Percentiles rank a stretch among this genome's conserved stretches.
Evolutionary conservation across 2,797 vertebrate species (phyloP).

Genomic region (Enteromius anoplus): DNA sequence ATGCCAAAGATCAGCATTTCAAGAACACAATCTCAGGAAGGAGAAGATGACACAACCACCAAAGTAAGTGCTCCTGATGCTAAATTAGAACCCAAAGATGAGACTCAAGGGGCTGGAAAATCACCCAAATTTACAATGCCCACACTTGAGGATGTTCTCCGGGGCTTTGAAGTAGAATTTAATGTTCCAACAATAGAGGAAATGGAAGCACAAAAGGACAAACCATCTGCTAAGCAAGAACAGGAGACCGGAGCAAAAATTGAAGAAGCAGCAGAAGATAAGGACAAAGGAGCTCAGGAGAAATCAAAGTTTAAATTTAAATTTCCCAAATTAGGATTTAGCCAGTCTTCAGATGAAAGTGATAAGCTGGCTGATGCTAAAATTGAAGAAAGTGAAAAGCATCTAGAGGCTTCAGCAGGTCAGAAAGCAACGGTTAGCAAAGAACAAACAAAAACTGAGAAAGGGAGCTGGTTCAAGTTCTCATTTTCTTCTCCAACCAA

Average conservation of each 20-base stretch:
- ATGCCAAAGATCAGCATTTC: conserved; percentile 72
- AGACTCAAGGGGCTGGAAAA: conserved; percentile 65
- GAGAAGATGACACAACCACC: conserved; percentile 55
- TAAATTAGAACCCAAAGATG: conserved; percentile 54
- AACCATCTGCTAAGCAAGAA: conserved; percentile 47
- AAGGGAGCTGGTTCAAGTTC: conserved; percentile 84
- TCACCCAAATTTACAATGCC: conserved; percentile 79
- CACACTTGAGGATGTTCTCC: conserved; percentile 73
- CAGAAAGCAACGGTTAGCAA: conserved; percentile 54
- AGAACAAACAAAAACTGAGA: conserved; percentile 75
- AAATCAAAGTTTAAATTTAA: conserved; percentile 76
- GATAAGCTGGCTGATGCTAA: conserved; percentile 32
- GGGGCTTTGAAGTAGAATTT: conserved; percentile 74
- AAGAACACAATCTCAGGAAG: conserved; percentile 66
- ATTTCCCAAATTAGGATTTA: conserved; percentile 80
- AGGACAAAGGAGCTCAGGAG: conserved; percentile 65
- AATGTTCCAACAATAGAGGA: conserved; percentile 68
- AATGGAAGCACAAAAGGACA: conserved; percentile 61
- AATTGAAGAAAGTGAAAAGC: conserved; percentile 47
- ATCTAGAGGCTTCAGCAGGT: conserved; percentile 50
- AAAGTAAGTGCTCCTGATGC: conserved; percentile 45
- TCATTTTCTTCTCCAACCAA: conserved; percentile 85
- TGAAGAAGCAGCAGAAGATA: conserved; percentile 47
- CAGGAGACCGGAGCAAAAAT: conserved; percentile 16
- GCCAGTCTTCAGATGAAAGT: conserved; percentile 68